Percentiles rank a stretch among this genome's conserved stretches.
phyloP scores from a whole-genome alignment of 2,113 vertebrate species.

The Chloropsis cyanopogon region DNA sequence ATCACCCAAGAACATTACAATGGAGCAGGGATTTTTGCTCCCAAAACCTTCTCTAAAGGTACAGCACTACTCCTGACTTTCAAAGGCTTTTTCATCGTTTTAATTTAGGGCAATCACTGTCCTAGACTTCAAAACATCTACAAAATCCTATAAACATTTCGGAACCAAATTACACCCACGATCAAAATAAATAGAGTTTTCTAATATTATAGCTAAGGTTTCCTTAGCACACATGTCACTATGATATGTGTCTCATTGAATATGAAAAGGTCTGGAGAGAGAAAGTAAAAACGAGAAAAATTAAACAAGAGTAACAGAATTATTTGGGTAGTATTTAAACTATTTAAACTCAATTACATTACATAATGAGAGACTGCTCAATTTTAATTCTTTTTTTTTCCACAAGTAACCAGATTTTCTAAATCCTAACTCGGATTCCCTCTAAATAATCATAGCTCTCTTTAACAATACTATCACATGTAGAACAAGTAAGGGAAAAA shows the following conservation, averaged over 20 bases:
- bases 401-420: not conserved
- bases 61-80: not conserved
- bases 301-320: not conserved
- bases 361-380: not conserved
- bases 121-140: not conserved
- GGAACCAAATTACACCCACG: not conserved
- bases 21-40: not conserved
- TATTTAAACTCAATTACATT: not conserved
- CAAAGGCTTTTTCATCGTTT: not conserved
- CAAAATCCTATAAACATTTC: not conserved
- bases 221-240: not conserved
- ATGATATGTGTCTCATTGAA: not conserved
- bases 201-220: not conserved
- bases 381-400: not conserved
- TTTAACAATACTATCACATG: not conserved
- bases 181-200: not conserved
- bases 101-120: not conserved
- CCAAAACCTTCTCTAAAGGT: not conserved
- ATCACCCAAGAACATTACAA: not conserved
- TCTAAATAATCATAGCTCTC: not conserved
- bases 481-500: not conserved
- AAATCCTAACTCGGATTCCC: not conserved
- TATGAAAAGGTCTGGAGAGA: not conserved
- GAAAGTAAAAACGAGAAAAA: not conserved
- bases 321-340: not conserved